Conservation (phyloP, 2,888 invertebrate species). For the Agrochola lychnidis region DNA sequence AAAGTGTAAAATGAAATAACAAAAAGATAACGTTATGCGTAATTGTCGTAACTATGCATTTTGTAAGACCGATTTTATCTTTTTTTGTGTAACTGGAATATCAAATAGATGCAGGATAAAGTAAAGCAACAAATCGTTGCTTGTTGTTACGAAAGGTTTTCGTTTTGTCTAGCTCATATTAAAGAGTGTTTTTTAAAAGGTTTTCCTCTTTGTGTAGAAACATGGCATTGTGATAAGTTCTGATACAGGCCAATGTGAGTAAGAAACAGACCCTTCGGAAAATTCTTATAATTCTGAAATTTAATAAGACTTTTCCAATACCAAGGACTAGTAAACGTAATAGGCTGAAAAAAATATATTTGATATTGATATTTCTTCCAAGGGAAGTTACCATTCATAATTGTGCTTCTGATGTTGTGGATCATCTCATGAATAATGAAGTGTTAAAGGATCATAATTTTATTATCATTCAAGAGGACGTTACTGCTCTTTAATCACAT, state of each 20-base stretch:
- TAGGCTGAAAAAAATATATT: not conserved
- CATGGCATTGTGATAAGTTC: not conserved
- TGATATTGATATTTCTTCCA: not conserved
- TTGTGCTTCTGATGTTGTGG: not conserved
- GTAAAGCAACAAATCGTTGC: not conserved
- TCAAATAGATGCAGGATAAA: slow-evolving; percentile 1
- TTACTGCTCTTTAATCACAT: not conserved
- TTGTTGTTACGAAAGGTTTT: not conserved
- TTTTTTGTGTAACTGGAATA: slow-evolving; percentile 26
- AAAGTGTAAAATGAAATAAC: slow-evolving; percentile 32
- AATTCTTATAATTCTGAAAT: not conserved
- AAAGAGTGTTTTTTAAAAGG: not conserved
- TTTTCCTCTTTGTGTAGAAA: not conserved
- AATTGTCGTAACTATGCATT: slow-evolving; percentile 24
- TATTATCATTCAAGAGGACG: not conserved
- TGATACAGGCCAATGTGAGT: no score
- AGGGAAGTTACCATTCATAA: not conserved
- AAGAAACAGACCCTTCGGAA: not conserved
- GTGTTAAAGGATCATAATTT: not conserved
- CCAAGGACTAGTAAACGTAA: not conserved
- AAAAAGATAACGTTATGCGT: not conserved
- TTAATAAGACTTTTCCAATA: not conserved
- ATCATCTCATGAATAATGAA: not conserved
- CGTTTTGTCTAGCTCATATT: not conserved
- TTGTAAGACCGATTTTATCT: slow-evolving; percentile 31